Conservation (phyloP, 2,888 invertebrate species). For the Oxycera nigricornis region DNA sequence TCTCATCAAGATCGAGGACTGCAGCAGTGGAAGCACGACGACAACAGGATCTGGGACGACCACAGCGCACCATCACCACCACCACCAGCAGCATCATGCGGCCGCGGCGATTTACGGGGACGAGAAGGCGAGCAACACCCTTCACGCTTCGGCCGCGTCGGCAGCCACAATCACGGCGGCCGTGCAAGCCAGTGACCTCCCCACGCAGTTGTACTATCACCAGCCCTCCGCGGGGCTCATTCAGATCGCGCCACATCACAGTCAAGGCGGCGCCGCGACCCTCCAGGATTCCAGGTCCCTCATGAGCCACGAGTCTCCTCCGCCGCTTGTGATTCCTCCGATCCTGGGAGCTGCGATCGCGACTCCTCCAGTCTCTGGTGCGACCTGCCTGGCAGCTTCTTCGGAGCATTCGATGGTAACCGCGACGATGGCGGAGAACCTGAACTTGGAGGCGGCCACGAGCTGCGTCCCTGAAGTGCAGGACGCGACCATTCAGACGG, state of each 20-base stretch:
- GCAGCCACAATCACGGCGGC: conserved; percentile 48
- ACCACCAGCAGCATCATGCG: conserved; percentile 47
- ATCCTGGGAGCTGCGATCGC: conserved; percentile 29
- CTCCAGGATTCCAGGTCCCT: conserved; percentile 41
- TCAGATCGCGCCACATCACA: conserved; percentile 47
- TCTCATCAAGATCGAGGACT: conserved; percentile 77
- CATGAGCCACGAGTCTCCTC: conserved; percentile 28
- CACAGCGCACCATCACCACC: conserved; percentile 54
- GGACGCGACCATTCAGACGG: conserved; percentile 85
- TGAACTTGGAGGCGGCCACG: conserved; percentile 59
- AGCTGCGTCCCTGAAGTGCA: conserved; percentile 71
- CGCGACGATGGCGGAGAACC: neutral
- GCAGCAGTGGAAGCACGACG: conserved; percentile 58
- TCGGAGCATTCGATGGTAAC: conserved; percentile 63
- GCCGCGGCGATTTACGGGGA: conserved; percentile 50
- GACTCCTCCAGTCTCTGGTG: conserved; percentile 19
- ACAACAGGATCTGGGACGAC: conserved; percentile 55
- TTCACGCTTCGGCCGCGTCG: conserved; percentile 46
- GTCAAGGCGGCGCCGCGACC: conserved; percentile 6
- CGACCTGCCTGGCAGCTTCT: conserved; percentile 66
- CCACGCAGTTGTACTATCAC: conserved; percentile 49
- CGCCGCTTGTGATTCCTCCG: conserved; percentile 38
- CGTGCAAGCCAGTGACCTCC: conserved; percentile 48
- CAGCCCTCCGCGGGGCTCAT: conserved; percentile 46
- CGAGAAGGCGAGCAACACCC: conserved; percentile 52